Conservation (phyloP, 2,797 vertebrate species). For the Pelodytes ibericus region DNA sequence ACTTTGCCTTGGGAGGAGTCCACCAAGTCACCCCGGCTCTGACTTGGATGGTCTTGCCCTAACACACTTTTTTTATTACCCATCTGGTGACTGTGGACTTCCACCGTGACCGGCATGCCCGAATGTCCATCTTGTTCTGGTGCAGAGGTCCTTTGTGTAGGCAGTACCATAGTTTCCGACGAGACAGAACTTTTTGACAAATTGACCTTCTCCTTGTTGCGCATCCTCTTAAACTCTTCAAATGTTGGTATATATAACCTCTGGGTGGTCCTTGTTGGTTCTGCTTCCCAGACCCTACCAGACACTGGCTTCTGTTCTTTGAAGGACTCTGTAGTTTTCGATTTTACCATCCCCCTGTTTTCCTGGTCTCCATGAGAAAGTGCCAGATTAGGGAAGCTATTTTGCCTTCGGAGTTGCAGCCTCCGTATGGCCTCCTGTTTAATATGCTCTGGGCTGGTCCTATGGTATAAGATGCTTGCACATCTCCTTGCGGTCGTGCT, state of each 20-base stretch:
- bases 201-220: conserved; percentile 67
- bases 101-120: conserved; percentile 20
- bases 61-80: conserved; percentile 50
- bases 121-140: conserved; percentile 12
- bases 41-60: conserved; percentile 38
- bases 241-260: conserved; percentile 85
- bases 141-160: conserved; percentile 24
- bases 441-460: conserved; percentile 81
- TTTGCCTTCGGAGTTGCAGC: conserved; percentile 81
- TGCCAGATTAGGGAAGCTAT: conserved; percentile 80
- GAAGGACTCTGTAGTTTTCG: conserved; percentile 76
- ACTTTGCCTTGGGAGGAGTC: conserved; percentile 43
- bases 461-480: conserved; percentile 60
- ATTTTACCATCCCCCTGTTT: conserved; percentile 64
- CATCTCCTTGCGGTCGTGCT: conserved; percentile 59
- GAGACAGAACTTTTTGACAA: not conserved
- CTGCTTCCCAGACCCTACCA: conserved; percentile 51
- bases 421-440: conserved; percentile 82
- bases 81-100: conserved; percentile 43
- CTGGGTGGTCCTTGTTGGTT: conserved; percentile 67
- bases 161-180: conserved; percentile 13
- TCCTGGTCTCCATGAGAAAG: conserved; percentile 61
- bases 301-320: conserved; percentile 43
- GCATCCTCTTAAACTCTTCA: conserved; percentile 89
- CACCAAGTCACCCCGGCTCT: conserved; percentile 30